Percentiles rank a stretch among this genome's conserved stretches.
phyloP scores from a whole-genome alignment of 1,140 invertebrate species.

The Halictus rubicundus region DNA sequence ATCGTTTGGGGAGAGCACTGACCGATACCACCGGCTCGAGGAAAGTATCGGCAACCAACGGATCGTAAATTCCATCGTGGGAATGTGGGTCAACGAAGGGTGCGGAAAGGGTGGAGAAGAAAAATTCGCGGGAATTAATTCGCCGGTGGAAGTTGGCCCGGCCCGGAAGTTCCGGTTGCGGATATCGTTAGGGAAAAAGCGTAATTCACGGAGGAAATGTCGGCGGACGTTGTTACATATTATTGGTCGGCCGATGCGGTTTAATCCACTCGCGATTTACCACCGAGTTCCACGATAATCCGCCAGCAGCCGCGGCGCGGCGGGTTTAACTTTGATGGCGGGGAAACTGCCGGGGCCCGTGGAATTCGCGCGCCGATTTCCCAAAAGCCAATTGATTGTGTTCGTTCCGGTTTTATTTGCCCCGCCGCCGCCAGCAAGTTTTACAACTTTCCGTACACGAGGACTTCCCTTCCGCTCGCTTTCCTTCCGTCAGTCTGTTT shows the following conservation, averaged over 20 bases:
- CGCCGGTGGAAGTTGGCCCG: background rate
- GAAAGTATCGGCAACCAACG: background rate
- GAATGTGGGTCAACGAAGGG: background rate
- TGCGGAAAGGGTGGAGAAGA: background rate
- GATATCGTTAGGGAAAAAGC: background rate
- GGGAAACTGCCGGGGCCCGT: background rate
- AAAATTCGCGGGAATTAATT: conserved; percentile 5
- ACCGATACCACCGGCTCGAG: no score
- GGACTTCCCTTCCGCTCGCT: background rate
- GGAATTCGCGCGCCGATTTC: background rate
- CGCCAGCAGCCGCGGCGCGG: background rate
- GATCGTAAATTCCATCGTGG: background rate
- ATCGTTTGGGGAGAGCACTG: background rate
- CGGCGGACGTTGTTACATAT: background rate
- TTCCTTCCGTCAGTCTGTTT: no score
- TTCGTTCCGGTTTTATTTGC: background rate
- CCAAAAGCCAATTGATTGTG: background rate
- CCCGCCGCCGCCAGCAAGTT: background rate
- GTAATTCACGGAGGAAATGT: background rate
- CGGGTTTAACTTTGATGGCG: background rate
- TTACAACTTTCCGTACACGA: background rate
- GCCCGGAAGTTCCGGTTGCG: background rate
- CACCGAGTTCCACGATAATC: background rate
- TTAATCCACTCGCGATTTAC: conserved; percentile 1
- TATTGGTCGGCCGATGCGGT: background rate